A percentile compares a stretch with the other conserved stretches of the same genome.
phyloP scores from a whole-genome alignment of 2,888 invertebrate genomes.

The Rhagium mordax region DNA sequence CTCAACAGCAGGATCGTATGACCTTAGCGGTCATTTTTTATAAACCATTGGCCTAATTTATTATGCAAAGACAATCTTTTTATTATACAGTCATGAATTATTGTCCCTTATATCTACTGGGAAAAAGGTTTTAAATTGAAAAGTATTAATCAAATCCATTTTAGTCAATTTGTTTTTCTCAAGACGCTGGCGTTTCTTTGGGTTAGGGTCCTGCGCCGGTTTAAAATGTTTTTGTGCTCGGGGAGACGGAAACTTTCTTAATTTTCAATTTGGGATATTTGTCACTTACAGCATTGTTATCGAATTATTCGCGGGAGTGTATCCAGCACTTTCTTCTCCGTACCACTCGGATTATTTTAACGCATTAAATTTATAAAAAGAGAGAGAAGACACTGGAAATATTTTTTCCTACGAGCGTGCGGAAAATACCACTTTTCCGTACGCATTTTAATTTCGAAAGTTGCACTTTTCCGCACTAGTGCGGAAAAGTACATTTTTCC shows the following conservation, averaged over 20 bases:
- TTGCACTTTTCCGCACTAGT: too few relatives aligned
- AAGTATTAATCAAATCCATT: conserved; percentile 27
- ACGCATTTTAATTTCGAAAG: too few relatives aligned
- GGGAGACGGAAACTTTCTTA: neutral
- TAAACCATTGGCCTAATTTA: conserved; percentile 35
- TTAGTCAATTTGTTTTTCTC: conserved; percentile 26
- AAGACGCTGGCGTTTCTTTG: neutral
- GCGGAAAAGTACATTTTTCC: too few relatives aligned
- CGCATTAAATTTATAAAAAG: too few relatives aligned
- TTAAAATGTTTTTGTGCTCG: neutral
- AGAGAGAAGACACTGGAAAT: too few relatives aligned
- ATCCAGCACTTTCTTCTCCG: neutral
- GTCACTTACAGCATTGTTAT: neutral
- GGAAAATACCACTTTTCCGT: too few relatives aligned
- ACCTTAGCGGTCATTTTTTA: conserved; percentile 38
- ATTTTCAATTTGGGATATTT: neutral
- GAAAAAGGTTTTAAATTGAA: conserved; percentile 31
- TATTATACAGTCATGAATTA: conserved; percentile 41
- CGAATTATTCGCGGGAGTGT: neutral
- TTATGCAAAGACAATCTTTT: conserved; percentile 41
- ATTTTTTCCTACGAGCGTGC: too few relatives aligned
- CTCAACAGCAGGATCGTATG: conserved; percentile 33
- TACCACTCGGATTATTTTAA: too few relatives aligned
- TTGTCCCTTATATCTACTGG: conserved; percentile 19
- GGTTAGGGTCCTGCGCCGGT: neutral